Evolutionary conservation across 2,797 vertebrate species (phyloP), one percentile per base, ranked within the genome.

Genomic region (Neomorphus geoffroyi): DNA sequence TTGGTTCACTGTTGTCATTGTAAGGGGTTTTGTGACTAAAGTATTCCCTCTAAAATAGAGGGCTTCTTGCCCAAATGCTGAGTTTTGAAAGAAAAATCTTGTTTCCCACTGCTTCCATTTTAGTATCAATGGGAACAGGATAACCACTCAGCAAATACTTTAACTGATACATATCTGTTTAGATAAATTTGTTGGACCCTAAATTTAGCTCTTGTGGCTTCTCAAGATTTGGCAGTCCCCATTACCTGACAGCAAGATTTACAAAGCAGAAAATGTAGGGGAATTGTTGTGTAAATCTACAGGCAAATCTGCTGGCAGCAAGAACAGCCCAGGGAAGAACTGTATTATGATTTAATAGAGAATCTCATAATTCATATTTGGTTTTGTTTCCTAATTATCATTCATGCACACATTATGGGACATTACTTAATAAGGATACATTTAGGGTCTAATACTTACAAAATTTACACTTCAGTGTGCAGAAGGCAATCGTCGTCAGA

Each of bases 331-430:
- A 66, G n/a, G 32, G 18, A 89, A 89, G n/a, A 51, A 16, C 8
- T 50, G 5, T 13, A 15, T 22, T 41, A 57, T 80, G 15, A 81
- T 85, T 91, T 91, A 79, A 74, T 56, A 57, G 8, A 79, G 33
- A 91, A 67, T 26, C 26, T 66, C 22, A 9, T 77, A 41, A 56
- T 80, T 88, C 9, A 24, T 92, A 50, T 4, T 5, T 86, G 60
- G 11, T 46, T 93, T 65, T 94, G 33, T 28, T 85, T 89, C 93
- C 57, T 87, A 80, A 90, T 78, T 88, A 43, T 69, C 91, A 90
- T 85, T 89, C 28, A 73, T 66, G 43, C 18, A 50, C 81, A 66
- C 16, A 62, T 91, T 61, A 65, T 88, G 26, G 33, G 18, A 71
- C 30, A 90, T 71, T 86, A 80, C 91, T 85, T 94, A 79, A 66